These are phyloP conservation scores for Mixornis gularis DNA, from an alignment of 2,113 vertebrate species.

Conservation along the genomic window DNA sequence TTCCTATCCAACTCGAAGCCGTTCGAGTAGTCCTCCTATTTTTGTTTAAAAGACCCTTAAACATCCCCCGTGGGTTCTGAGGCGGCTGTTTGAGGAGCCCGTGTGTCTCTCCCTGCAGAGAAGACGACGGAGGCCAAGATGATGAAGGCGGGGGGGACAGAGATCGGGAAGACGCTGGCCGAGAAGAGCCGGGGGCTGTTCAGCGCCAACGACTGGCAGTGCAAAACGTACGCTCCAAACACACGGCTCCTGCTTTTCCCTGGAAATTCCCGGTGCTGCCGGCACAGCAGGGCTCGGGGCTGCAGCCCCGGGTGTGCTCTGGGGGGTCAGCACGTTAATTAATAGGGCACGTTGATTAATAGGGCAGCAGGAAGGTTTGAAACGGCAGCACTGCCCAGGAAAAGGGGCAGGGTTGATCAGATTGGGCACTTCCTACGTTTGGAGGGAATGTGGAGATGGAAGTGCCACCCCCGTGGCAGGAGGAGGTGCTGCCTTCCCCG, in stretches of 20 bases:
- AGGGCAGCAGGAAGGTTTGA: too few relatives aligned
- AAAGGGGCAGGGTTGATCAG: fast-evolving
- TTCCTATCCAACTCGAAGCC: fast-evolving
- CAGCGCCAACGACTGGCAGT: constrained; percentile 98
- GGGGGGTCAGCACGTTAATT: background rate
- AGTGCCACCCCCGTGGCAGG: fast-evolving
- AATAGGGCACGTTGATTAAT: fast-evolving
- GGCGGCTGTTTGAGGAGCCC: background rate
- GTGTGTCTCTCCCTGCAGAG: constrained; percentile 53
- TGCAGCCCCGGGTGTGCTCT: background rate
- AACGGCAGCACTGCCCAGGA: fast-evolving
- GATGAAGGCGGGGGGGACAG: constrained; percentile 98
- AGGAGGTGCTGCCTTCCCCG: background rate
- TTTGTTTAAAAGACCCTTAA: fast-evolving
- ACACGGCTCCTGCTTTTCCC: background rate
- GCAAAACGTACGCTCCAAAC: constrained; percentile 83
- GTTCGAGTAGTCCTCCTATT: fast-evolving
- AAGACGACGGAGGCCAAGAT: constrained; percentile 98
- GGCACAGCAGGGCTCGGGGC: background rate
- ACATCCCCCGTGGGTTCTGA: fast-evolving
- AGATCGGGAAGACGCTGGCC: constrained; percentile 96
- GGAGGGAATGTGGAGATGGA: fast-evolving
- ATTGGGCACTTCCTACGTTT: fast-evolving
- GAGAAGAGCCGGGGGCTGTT: constrained; percentile 97
- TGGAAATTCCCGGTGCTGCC: fast-evolving